Evolutionary conservation across 1,140 invertebrate species (phyloP).

Genomic region (Brachionus koreanus): DNA sequence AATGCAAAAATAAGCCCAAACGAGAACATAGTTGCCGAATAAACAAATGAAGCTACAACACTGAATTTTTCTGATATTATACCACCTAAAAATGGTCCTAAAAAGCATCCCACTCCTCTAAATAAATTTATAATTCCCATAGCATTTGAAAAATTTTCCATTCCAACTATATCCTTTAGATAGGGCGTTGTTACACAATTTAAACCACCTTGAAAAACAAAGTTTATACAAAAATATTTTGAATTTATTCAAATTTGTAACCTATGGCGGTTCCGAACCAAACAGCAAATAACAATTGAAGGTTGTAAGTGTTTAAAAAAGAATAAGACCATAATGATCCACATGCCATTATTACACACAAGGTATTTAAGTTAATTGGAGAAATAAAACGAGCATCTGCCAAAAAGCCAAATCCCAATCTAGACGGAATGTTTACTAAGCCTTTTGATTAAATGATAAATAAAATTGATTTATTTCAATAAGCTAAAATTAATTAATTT

Average conservation of each 20-base stretch:
- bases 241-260: background rate
- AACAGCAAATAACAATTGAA: background rate
- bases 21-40: background rate
- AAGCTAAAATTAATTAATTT: background rate
- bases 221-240: background rate
- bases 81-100: constrained; percentile 35
- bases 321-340: constrained; percentile 9
- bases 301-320: background rate
- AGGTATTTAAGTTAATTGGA: constrained; percentile 19
- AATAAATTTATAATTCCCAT: constrained; percentile 43
- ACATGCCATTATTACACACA: background rate
- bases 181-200: constrained; percentile 36
- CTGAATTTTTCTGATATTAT: constrained; percentile 1
- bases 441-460: background rate
- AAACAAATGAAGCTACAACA: constrained; percentile 7
- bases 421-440: constrained; percentile 21
- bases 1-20: background rate
- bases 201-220: background rate
- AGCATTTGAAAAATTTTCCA: constrained; percentile 40
- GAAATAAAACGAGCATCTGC: constrained; percentile 7
- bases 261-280: constrained; percentile 4
- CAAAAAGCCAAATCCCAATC: constrained; percentile 13
- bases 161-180: constrained; percentile 25
- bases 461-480: background rate
- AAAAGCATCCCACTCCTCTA: constrained; percentile 32